A percentile compares a stretch with the other conserved stretches of the same genome.
phyloP scores from a whole-genome alignment of 2,113 vertebrate genomes.

The Phaethon lepturus region DNA sequence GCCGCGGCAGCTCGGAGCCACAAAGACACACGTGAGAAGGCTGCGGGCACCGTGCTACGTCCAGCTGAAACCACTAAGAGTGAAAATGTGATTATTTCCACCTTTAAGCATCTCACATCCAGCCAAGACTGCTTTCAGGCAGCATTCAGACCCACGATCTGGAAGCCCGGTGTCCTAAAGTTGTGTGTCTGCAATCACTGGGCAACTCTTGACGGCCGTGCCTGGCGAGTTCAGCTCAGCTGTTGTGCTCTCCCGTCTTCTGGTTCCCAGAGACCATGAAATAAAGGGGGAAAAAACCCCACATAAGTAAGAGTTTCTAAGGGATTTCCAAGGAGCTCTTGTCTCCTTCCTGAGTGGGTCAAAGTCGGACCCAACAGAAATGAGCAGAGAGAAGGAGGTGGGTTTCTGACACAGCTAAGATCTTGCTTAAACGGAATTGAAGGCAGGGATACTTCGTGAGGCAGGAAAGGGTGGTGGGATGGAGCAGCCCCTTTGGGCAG shows the following conservation, averaged over 20 bases:
- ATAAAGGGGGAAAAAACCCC: background rate
- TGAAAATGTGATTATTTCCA: background rate
- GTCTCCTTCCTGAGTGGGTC: background rate
- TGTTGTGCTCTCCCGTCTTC: background rate
- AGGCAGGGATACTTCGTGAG: background rate
- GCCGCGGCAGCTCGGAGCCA: background rate
- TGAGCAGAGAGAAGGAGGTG: background rate
- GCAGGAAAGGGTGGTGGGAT: background rate
- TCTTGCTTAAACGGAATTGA: background rate
- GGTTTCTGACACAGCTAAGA: background rate
- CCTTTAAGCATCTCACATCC: background rate
- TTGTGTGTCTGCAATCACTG: background rate
- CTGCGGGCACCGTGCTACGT: background rate
- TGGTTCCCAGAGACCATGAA: background rate
- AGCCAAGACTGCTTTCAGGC: background rate
- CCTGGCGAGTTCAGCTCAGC: background rate
- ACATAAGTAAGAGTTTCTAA: background rate
- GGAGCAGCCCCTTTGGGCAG: background rate
- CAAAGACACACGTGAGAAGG: rapidly evolving
- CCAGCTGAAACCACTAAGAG: background rate
- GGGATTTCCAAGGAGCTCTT: background rate
- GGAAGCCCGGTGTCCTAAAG: background rate
- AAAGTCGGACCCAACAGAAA: background rate
- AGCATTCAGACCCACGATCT: background rate
- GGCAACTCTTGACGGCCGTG: background rate